phyloP scores from a whole-genome alignment of 37 sponge, comb jelly and placozoan species.

The Ianthella basta region DNA sequence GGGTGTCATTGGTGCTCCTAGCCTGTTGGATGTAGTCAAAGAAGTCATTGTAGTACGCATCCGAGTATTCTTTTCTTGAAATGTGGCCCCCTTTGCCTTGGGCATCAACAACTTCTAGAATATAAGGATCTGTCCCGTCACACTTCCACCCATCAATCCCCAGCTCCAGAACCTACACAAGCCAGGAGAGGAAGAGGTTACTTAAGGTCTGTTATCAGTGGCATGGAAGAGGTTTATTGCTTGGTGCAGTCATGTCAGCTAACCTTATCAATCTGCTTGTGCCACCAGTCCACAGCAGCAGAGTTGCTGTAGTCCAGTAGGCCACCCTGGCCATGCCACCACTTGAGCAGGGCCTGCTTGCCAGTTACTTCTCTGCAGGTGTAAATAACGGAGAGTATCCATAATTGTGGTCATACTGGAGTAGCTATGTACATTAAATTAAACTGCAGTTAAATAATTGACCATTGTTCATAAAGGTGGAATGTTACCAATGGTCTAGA shows the following conservation, averaged over 20 bases:
- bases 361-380: conserved; percentile 64
- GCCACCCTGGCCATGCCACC: conserved; percentile 93
- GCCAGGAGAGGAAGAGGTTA: not conserved
- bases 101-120: conserved; percentile 56
- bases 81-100: conserved; percentile 58
- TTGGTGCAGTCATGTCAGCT: not conserved
- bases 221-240: not conserved
- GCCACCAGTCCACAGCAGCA: conserved; percentile 85
- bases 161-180: conserved; percentile 44
- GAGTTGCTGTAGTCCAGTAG: conserved; percentile 81
- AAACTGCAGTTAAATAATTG: not conserved
- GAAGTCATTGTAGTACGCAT: conserved; percentile 82
- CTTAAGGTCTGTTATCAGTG: not conserved
- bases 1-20: conserved; percentile 55
- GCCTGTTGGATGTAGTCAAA: conserved; percentile 70
- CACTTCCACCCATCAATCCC: conserved; percentile 92
- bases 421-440: not conserved
- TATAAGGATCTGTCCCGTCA: conserved; percentile 88
- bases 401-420: not conserved
- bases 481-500: no score
- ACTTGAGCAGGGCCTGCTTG: conserved; percentile 55
- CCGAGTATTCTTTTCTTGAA: conserved; percentile 67
- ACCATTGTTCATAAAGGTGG: not conserved
- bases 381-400: not conserved
- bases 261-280: conserved; percentile 75